Conservation (phyloP, 2,797 vertebrate genomes). For the Enteromius trimaculatus region DNA sequence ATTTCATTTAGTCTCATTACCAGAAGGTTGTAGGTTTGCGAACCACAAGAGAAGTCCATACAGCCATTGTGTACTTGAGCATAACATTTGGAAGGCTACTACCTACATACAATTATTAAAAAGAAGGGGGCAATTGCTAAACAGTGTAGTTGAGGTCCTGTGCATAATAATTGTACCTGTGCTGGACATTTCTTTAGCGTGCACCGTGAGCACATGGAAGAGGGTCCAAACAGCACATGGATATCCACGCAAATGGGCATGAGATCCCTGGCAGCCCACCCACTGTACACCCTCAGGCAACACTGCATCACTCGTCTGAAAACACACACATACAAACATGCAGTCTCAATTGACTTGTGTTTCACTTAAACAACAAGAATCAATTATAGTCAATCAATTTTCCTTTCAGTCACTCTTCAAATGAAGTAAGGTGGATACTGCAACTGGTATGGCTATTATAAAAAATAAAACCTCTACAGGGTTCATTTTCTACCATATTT, state of each 20-base stretch:
- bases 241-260: conserved; percentile 83
- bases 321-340: conserved; percentile 42
- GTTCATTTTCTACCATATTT: conserved; percentile 1
- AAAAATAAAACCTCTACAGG: not conserved
- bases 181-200: conserved; percentile 65
- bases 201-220: conserved; percentile 90
- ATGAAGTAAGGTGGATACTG: conserved; percentile 33
- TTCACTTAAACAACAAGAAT: conserved; percentile 28
- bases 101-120: not conserved
- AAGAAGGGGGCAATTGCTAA: not conserved
- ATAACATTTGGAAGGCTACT: not conserved
- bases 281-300: conserved; percentile 81
- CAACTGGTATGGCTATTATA: not conserved
- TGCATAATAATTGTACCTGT: conserved; percentile 63
- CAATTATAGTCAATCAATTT: conserved; percentile 44
- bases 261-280: conserved; percentile 91
- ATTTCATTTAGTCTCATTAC: no score
- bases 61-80: not conserved
- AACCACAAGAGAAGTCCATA: not conserved
- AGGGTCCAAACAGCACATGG: conserved; percentile 92
- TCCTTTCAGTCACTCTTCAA: conserved; percentile 36
- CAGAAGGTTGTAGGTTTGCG: not conserved
- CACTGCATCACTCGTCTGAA: conserved; percentile 70
- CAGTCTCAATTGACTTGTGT: conserved; percentile 20
- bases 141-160: not conserved